These are phyloP conservation scores for Condylostylus longicornis DNA, from an alignment of 1,140 invertebrate genomes.

Conservation along the genomic window DNA sequence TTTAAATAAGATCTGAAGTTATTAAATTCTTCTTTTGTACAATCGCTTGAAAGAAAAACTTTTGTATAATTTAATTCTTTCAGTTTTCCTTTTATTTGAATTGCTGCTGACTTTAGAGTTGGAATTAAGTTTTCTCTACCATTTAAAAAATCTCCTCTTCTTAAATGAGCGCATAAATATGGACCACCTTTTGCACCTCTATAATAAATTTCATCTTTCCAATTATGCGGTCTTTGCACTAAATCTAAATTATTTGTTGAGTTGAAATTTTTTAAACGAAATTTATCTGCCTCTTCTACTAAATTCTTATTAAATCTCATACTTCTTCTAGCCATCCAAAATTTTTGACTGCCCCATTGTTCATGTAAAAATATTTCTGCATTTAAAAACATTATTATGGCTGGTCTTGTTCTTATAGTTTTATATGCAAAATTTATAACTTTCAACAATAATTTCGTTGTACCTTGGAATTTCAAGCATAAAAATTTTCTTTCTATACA, in stretches of 20 bases:
- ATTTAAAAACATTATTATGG: conserved; percentile 63
- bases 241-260: conserved; percentile 37
- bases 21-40: conserved; percentile 31
- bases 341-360: conserved; percentile 61
- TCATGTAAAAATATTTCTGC: conserved; percentile 83
- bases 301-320: conserved; percentile 74
- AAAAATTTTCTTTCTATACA: conserved; percentile 41
- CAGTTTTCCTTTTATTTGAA: conserved; percentile 48
- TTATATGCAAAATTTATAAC: conserved; percentile 15
- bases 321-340: conserved; percentile 77
- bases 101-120: conserved; percentile 48
- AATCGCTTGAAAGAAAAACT: conserved; percentile 72
- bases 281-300: conserved; percentile 51
- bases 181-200: conserved; percentile 50
- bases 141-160: conserved; percentile 65
- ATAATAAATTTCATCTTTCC: conserved; percentile 23
- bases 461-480: conserved; percentile 77
- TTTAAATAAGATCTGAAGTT: conserved; percentile 24
- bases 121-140: conserved; percentile 51
- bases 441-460: conserved; percentile 45
- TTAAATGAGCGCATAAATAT: conserved; percentile 64
- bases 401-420: conserved; percentile 14
- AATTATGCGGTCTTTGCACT: conserved; percentile 22
- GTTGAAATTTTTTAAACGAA: conserved; percentile 48
- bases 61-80: conserved; percentile 42